Evolutionary conservation across 2,888 invertebrate species (phyloP).

Genomic region (Homarus gammarus): DNA sequence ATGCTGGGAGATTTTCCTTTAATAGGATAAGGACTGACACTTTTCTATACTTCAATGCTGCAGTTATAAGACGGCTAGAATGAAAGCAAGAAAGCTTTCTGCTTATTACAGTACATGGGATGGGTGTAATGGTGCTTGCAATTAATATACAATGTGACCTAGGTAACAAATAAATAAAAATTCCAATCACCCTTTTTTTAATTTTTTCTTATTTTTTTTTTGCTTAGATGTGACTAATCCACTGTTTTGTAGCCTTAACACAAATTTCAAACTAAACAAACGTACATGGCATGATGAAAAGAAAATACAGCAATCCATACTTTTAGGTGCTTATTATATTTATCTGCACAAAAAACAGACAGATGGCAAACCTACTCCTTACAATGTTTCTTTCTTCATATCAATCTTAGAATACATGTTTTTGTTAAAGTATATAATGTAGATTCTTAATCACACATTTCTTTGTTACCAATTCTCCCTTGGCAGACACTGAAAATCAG

Average conservation of each 20-base stretch:
- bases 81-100: conserved; percentile 53
- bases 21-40: neutral
- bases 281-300: neutral
- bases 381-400: neutral
- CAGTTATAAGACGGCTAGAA: conserved; percentile 39
- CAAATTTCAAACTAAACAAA: neutral
- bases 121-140: conserved; percentile 50
- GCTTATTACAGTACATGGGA: conserved; percentile 31
- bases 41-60: conserved; percentile 9
- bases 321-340: conserved; percentile 7
- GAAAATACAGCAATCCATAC: conserved; percentile 32
- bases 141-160: conserved; percentile 33
- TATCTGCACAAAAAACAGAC: conserved; percentile 29
- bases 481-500: conserved; percentile 40
- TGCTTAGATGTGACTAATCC: neutral
- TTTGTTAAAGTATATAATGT: neutral
- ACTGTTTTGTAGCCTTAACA: conserved; percentile 14
- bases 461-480: conserved; percentile 33
- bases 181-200: neutral
- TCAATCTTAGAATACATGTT: neutral
- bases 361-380: conserved; percentile 37
- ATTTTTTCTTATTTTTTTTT: neutral
- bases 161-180: conserved; percentile 18
- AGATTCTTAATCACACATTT: conserved; percentile 22
- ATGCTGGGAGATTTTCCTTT: conserved; percentile 20